Evolutionary conservation across 1,140 invertebrate species (phyloP), one percentile per base, ranked within the genome.

Genomic region (Myzus persicae): DNA sequence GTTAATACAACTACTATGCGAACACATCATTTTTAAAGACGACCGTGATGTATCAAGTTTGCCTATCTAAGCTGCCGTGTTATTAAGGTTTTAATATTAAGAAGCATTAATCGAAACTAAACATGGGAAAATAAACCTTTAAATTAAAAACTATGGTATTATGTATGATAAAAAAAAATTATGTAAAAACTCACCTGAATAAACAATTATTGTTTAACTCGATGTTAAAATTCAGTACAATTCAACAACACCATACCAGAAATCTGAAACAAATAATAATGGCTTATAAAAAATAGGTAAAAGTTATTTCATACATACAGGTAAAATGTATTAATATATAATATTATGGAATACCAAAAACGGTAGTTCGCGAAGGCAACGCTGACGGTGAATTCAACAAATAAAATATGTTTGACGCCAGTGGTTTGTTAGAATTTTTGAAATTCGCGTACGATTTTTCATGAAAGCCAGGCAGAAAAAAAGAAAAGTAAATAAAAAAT

Each of bases 191-290:
- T 88, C 85, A 88, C 85, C 44, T 7, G 14, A n/a, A 76, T n/a
- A n/a, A 88, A 46, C 1, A 31, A 36, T 48, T 87, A 18, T 87
- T 46, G 31, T 40, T 87, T 5, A n/a, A 36, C 85, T 22, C 14
- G 2, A 46, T 8, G 18, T n/a, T 26, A 26, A 31, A 36, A 88
- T n/a, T 8, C 14, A 22, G 38, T 42, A 11, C 7, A 88, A 4
- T 31, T 20, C 36, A 11, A 20, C 42, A 20, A 46, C 20, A 46
- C 85, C 18, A 88, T 40, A 36, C 2, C 2, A 14, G 1, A 48
- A 48, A 88, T 88, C 85, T 88, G 85, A 88, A 88, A 88, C 42
- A 88, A 31, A 46, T 31, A 87, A n/a, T n/a, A 76, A n/a, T n/a
- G 14, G 5, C 11, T 18, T 76, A 14, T 76, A 31, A 87, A 46